Evolutionary conservation across 2,113 vertebrate species (phyloP).

Genomic region (Maccullochella peelii): DNA sequence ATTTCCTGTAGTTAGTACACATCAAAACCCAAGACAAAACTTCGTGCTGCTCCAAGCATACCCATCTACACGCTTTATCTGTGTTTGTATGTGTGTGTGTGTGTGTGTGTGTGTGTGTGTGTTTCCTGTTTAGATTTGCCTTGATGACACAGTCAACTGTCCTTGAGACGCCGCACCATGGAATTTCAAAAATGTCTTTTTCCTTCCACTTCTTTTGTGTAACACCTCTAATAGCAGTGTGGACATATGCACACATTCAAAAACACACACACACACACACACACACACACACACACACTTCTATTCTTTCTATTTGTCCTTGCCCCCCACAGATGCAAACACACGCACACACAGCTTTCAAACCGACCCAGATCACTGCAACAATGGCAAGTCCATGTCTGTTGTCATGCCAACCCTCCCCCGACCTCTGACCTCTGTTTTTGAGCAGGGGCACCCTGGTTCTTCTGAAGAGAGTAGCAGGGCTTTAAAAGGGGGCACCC

Average conservation of each 20-base stretch:
- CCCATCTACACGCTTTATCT: not conserved
- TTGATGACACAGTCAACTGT: conserved; percentile 28
- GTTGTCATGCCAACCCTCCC: conserved; percentile 70
- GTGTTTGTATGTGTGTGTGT: not conserved
- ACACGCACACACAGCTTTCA: conserved; percentile 41
- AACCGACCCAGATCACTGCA: conserved; percentile 53
- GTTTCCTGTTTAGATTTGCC: conserved; percentile 55
- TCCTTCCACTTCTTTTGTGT: conserved; percentile 44
- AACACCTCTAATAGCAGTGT: conserved; percentile 31
- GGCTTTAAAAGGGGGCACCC: conserved; percentile 28
- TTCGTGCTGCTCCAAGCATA: conserved; percentile 40
- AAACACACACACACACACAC: not conserved
- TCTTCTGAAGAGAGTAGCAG: conserved; percentile 32
- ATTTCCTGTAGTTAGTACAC: conserved; percentile 53
- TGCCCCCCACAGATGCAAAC: conserved; percentile 23
- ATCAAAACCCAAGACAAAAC: conserved; percentile 57
- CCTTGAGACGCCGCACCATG: conserved; percentile 50
- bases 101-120: conserved; percentile 22
- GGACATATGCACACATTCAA: conserved; percentile 26
- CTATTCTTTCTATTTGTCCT: conserved; percentile 23
- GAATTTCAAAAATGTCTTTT: conserved; percentile 66
- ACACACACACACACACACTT: conserved; percentile 13
- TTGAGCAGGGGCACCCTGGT: conserved; percentile 50
- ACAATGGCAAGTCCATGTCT: conserved; percentile 67
- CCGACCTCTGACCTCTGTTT: conserved; percentile 68